phyloP scores from a whole-genome alignment of 2,888 invertebrate genomes.

The Mesoligia furuncula region DNA sequence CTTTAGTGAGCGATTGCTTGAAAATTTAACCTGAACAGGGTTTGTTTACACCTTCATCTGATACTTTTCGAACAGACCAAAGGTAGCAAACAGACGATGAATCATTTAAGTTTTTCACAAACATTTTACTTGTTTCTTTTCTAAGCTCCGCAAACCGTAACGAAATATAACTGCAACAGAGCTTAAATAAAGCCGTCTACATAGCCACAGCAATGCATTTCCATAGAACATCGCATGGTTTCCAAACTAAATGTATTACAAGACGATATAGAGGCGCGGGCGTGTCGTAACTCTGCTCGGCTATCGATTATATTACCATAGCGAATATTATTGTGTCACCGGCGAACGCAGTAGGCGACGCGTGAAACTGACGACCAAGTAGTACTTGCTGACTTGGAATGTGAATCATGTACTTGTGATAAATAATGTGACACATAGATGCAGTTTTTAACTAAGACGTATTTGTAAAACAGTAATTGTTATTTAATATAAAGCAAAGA shows the following conservation, averaged over 20 bases:
- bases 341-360: slow-evolving; percentile 28
- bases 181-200: slow-evolving; percentile 20
- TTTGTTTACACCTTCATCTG: background rate
- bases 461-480: background rate
- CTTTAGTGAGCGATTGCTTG: background rate
- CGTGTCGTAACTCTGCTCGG: slow-evolving; percentile 63
- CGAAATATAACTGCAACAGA: slow-evolving; percentile 3
- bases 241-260: slow-evolving; percentile 53
- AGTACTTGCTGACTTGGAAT: slow-evolving; percentile 46
- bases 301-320: slow-evolving; percentile 69
- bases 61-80: background rate
- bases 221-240: slow-evolving; percentile 50
- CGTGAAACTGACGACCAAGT: slow-evolving; percentile 47
- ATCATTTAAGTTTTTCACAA: slow-evolving; percentile 1
- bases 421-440: slow-evolving; percentile 20
- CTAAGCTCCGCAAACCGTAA: background rate
- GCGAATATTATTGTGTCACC: slow-evolving; percentile 66
- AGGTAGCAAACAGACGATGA: background rate
- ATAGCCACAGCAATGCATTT: slow-evolving; percentile 40
- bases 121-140: background rate
- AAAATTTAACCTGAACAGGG: background rate
- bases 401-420: slow-evolving; percentile 40
- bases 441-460: slow-evolving; percentile 14
- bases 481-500: background rate
- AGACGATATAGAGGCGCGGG: slow-evolving; percentile 48